Percentiles rank a stretch among this genome's conserved stretches.
These are phyloP conservation scores for Lamellibrachia satsuma DNA, from an alignment of 2,888 invertebrate genomes.

Conservation along the genomic window DNA sequence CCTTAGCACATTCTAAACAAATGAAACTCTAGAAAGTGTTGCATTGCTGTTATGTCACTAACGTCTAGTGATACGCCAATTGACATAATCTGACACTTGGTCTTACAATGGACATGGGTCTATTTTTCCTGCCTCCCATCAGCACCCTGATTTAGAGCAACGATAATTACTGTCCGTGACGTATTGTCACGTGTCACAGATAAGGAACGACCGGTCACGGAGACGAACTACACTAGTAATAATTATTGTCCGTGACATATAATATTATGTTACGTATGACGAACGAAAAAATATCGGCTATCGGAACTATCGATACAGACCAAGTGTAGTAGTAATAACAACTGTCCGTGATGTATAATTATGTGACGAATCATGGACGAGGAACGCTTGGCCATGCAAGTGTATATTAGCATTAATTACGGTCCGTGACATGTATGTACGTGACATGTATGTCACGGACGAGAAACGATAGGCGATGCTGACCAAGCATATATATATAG, in stretches of 20 bases:
- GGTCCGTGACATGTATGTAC: not conserved
- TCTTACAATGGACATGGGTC: not conserved
- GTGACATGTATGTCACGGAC: not conserved
- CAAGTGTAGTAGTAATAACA: too few relatives aligned
- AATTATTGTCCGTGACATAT: too few relatives aligned
- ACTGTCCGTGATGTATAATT: too few relatives aligned
- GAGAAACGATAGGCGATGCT: not conserved
- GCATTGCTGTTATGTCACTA: not conserved
- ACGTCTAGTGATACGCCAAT: not conserved
- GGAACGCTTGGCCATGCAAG: too few relatives aligned
- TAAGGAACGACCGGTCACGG: not conserved
- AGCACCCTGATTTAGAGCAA: not conserved
- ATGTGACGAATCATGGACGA: too few relatives aligned
- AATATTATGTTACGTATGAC: too few relatives aligned
- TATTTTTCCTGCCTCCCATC: not conserved
- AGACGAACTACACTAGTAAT: not conserved
- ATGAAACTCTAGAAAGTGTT: not conserved
- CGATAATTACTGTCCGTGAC: not conserved
- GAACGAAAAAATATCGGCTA: too few relatives aligned
- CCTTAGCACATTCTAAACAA: not conserved
- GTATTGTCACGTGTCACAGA: not conserved
- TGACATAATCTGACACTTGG: not conserved
- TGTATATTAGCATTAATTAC: not conserved
- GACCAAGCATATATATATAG: not conserved
- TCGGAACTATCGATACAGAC: too few relatives aligned